Conservation (phyloP, 2,113 vertebrate genomes). For the Pipra filicauda region DNA sequence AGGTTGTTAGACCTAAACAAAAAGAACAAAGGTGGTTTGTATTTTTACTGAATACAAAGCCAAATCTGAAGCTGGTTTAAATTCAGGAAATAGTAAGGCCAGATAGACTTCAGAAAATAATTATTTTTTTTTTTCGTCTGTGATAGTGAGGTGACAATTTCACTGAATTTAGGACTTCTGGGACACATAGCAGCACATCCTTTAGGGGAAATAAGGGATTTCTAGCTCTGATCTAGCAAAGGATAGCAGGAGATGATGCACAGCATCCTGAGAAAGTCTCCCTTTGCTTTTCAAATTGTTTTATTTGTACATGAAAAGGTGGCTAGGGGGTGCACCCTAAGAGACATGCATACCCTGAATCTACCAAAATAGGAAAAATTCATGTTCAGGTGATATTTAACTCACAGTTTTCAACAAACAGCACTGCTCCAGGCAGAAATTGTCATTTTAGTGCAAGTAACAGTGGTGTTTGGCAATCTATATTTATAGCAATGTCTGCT, state of each 20-base stretch:
- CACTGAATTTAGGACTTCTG: not conserved
- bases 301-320: not conserved
- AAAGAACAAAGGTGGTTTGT: not conserved
- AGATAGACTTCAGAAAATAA: not conserved
- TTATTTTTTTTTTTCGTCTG: not conserved
- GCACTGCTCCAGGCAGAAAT: not conserved
- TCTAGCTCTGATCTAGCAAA: not conserved
- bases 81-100: not conserved
- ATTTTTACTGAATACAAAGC: not conserved
- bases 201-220: not conserved
- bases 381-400: not conserved
- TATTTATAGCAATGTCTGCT: not conserved
- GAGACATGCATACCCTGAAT: not conserved
- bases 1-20: not conserved
- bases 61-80: not conserved
- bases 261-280: not conserved
- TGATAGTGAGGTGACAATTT: not conserved
- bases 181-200: not conserved
- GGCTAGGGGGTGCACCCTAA: not conserved
- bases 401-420: not conserved
- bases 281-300: not conserved
- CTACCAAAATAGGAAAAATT: not conserved
- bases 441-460: rapidly evolving
- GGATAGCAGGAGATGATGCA: not conserved
- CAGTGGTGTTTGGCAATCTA: not conserved